Evolutionary conservation across 1,140 invertebrate species (phyloP).

Genomic region (Pseudomyrmex pallidus): DNA sequence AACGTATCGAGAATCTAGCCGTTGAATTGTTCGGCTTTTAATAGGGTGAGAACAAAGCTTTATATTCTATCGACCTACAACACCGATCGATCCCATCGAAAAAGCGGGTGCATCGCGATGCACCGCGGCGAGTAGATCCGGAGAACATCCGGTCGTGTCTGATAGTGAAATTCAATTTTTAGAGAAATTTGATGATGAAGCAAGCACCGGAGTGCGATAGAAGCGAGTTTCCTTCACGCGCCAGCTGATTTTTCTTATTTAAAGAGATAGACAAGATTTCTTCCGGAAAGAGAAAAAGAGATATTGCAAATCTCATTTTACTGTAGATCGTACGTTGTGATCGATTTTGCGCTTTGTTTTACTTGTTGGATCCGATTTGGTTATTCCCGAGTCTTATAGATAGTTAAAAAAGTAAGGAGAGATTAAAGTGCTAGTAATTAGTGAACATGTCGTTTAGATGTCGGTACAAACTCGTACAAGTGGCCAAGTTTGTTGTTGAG

Average conservation of each 20-base stretch:
- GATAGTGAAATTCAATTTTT: conserved; percentile 51
- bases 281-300: too few relatives aligned
- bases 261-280: background rate
- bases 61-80: conserved; percentile 11
- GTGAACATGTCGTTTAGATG: background rate
- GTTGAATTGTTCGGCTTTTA: conserved; percentile 18
- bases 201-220: background rate
- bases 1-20: background rate
- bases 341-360: too few relatives aligned
- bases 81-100: conserved; percentile 10
- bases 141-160: conserved; percentile 7
- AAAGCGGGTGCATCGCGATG: background rate
- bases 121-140: conserved; percentile 7
- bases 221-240: too few relatives aligned
- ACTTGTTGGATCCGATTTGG: too few relatives aligned
- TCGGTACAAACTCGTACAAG: background rate
- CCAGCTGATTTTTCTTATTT: conserved; percentile 21
- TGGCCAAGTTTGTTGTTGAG: background rate
- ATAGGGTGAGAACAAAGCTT: conserved; percentile 36
- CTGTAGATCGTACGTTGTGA: too few relatives aligned
- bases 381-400: too few relatives aligned
- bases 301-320: too few relatives aligned
- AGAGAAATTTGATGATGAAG: conserved; percentile 4
- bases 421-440: too few relatives aligned
- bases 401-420: too few relatives aligned